Evolutionary conservation across 1,140 invertebrate genomes (phyloP).

Genomic region (Pogonomyrmex barbatus): DNA sequence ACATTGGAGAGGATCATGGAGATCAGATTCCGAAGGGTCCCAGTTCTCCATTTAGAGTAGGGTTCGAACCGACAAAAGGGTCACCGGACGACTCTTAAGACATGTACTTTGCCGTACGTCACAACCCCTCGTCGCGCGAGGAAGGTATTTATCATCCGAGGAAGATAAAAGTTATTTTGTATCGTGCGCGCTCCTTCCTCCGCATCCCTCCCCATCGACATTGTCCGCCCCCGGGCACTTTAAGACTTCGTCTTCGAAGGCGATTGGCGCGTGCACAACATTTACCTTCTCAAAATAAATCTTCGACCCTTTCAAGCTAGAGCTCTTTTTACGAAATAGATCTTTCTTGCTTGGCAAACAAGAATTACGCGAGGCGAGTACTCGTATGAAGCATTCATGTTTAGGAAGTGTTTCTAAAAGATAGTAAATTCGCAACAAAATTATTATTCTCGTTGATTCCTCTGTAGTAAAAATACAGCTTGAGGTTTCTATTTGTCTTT

Average conservation of each 20-base stretch:
- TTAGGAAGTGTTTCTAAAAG: conserved; percentile 9
- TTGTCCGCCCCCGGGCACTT: conserved; percentile 51
- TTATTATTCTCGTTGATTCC: conserved; percentile 14
- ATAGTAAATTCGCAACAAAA: conserved; percentile 1
- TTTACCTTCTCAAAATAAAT: conserved; percentile 48
- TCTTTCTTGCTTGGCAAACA: conserved; percentile 16
- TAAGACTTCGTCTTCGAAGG: conserved; percentile 20
- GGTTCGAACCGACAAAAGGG: conserved; percentile 41
- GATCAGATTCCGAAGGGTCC: conserved; percentile 48
- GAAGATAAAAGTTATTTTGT: conserved; percentile 69
- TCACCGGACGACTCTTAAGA: conserved; percentile 58
- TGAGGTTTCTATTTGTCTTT: neutral
- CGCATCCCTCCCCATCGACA: neutral
- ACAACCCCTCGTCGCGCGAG: neutral
- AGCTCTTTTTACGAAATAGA: neutral
- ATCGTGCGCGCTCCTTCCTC: neutral
- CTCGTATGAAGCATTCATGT: conserved; percentile 35
- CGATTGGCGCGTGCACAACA: neutral
- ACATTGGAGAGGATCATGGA: conserved; percentile 33
- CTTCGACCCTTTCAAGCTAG: neutral
- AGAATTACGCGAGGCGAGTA: neutral
- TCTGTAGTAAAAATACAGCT: neutral
- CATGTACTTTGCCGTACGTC: conserved; percentile 2
- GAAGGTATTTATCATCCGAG: conserved; percentile 67
- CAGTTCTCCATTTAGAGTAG: conserved; percentile 52